Conservation (phyloP, 2,888 invertebrate species). For the Cryptocephalus primarius region DNA sequence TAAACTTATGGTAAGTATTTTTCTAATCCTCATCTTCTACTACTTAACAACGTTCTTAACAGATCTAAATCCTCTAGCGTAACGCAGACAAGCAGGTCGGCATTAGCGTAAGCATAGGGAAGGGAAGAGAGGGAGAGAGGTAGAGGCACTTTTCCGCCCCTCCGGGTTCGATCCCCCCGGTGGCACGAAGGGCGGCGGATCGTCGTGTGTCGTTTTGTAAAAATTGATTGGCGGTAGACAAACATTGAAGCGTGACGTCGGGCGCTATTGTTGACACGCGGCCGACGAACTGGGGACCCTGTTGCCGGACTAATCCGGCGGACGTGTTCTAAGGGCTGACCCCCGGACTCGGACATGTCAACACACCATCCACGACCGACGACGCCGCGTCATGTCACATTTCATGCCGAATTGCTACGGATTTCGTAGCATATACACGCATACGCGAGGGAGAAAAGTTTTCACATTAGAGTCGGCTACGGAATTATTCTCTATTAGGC, state of each 20-base stretch:
- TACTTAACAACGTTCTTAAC: too few relatives aligned
- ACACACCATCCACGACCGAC: conserved; percentile 24
- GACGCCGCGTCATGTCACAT: conserved; percentile 21
- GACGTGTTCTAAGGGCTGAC: conserved; percentile 32
- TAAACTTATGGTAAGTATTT: too few relatives aligned
- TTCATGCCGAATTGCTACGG: background rate
- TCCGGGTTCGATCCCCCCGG: background rate
- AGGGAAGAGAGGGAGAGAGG: too few relatives aligned
- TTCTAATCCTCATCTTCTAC: too few relatives aligned
- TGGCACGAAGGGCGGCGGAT: background rate
- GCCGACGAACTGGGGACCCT: conserved; percentile 18
- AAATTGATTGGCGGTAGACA: background rate
- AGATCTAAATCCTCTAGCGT: too few relatives aligned
- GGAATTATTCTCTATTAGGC: too few relatives aligned
- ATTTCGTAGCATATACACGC: too few relatives aligned
- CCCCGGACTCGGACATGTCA: conserved; percentile 32
- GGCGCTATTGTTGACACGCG: conserved; percentile 24
- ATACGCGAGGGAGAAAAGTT: too few relatives aligned
- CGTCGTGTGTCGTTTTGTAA: background rate
- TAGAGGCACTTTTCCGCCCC: too few relatives aligned
- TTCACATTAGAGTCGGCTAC: too few relatives aligned
- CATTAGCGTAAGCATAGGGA: too few relatives aligned
- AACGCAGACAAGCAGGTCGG: too few relatives aligned
- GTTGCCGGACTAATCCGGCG: conserved; percentile 28
- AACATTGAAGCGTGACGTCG: conserved; percentile 18